Evolutionary conservation across 2,888 invertebrate species (phyloP), one percentile per base, ranked within the genome.

Genomic region (Doris montereyensis): DNA sequence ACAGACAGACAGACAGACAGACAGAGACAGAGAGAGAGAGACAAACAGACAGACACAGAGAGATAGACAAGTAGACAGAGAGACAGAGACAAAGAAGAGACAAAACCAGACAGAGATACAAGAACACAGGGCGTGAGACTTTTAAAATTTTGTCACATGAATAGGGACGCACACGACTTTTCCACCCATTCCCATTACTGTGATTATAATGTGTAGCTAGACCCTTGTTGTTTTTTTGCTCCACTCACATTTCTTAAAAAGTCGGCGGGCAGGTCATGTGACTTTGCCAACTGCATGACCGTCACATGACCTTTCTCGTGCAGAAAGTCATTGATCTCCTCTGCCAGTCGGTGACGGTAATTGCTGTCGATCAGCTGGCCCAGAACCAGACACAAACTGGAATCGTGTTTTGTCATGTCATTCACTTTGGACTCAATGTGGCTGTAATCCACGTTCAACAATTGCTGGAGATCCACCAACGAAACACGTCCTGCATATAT

Each of bases 281-380:
- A 94, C 81, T 97, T 94, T 0, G 97, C 96, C 81, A 99, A 93
- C 87, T 98, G 97, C 30, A 95, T 94, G 10, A 98, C 94, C 80
- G 95, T 95, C 71, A 98, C 85, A 81, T 89, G 88, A 10, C 99
- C 99, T 87, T 95, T 94, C 86, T 96, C 95, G 84, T 94, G 94
- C 5, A 99, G 92, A 87, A 95, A 95, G 89, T 98, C 97, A 93
- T 98, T 97, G n/a, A 99, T 86, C 80, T 98, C 97, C 87, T 95
- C 95, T 1, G 96, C 95, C 84, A 98, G 94, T 88, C 94, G 94
- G 82, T 94, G 94, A 79, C 96, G 93, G 89, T 98, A 99, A 1
- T 80, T 74, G 58, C 70, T 94, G 86, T 97, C 95, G 82, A 99
- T 95, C 8, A 99, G 93, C 90, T 98, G 97, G 0, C 98, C 98